phyloP scores from a whole-genome alignment of 2,888 invertebrate genomes.

The Acronicta alni region DNA sequence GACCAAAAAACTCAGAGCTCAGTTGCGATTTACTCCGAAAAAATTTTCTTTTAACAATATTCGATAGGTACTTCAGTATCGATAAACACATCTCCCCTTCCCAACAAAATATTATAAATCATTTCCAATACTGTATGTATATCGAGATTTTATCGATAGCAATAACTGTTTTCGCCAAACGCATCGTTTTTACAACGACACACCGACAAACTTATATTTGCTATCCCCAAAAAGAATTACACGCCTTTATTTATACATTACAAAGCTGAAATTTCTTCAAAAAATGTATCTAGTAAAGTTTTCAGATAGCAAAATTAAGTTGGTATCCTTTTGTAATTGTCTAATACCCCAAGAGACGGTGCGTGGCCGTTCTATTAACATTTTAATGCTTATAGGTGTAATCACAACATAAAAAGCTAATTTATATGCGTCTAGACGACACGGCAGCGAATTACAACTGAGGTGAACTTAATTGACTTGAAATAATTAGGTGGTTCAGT shows the following conservation, averaged over 20 bases:
- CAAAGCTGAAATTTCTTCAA: conserved; percentile 28
- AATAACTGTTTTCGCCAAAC: conserved; percentile 72
- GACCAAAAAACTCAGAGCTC: conserved; percentile 23
- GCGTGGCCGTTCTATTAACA: conserved; percentile 79
- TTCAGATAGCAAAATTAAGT: conserved; percentile 29
- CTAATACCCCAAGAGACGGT: conserved; percentile 75
- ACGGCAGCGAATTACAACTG: conserved; percentile 64
- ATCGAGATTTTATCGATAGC: conserved; percentile 76
- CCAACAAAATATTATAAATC: conserved; percentile 76
- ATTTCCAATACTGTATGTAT: conserved; percentile 69
- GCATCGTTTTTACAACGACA: conserved; percentile 73
- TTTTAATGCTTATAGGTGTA: conserved; percentile 81
- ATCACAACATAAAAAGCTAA: conserved; percentile 77
- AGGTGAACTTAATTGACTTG: conserved; percentile 56
- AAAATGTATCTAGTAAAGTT: conserved; percentile 8
- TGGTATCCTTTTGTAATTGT: conserved; percentile 72
- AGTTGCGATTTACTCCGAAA: conserved; percentile 42
- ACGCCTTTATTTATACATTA: conserved; percentile 1
- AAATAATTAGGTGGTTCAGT: conserved; percentile 29
- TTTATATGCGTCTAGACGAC: conserved; percentile 83
- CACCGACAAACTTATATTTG: conserved; percentile 33
- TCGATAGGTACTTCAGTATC: conserved; percentile 54
- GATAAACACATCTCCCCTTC: conserved; percentile 66
- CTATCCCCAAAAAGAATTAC: conserved; percentile 9
- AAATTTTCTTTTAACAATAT: conserved; percentile 53